Evolutionary conservation across 1,140 invertebrate genomes (phyloP).

Genomic region (Drosophila rufa): DNA sequence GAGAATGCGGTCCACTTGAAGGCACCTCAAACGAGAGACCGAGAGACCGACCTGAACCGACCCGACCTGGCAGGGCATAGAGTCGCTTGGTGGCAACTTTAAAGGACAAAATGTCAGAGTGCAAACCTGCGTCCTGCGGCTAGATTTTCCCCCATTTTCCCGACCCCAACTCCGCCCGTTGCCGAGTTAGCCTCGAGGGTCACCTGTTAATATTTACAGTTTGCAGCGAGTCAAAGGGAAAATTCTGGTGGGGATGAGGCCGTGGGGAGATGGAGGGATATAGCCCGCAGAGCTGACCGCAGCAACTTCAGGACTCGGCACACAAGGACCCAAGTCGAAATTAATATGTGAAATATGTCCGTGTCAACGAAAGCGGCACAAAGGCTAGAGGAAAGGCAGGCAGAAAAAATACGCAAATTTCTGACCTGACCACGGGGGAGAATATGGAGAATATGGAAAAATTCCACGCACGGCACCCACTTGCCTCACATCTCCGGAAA

Average conservation of each 20-base stretch:
- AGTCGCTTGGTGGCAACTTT: conserved; percentile 1
- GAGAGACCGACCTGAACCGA: no score
- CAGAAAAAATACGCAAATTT: conserved; percentile 3
- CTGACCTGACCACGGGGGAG: conserved; percentile 35
- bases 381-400: conserved; percentile 11
- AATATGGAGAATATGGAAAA: conserved; percentile 62
- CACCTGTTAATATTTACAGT: conserved; percentile 47
- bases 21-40: conserved; percentile 28
- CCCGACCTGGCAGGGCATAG: neutral
- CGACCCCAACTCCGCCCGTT: no score
- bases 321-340: conserved; percentile 30
- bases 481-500: neutral
- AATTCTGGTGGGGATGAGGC: neutral
- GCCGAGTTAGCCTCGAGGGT: conserved; percentile 21
- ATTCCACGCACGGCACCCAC: conserved; percentile 22
- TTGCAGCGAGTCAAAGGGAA: conserved; percentile 31
- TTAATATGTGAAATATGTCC: conserved; percentile 71
- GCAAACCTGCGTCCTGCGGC: neutral
- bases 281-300: conserved; percentile 32
- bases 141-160: neutral
- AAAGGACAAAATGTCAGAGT: conserved; percentile 26
- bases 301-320: conserved; percentile 16
- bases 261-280: neutral
- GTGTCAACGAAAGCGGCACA: conserved; percentile 1
- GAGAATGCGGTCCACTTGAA: conserved; percentile 43